Base-by-base conservation (phyloP, 1,140 invertebrate species). In the Chionoecetes opilio region DNA sequence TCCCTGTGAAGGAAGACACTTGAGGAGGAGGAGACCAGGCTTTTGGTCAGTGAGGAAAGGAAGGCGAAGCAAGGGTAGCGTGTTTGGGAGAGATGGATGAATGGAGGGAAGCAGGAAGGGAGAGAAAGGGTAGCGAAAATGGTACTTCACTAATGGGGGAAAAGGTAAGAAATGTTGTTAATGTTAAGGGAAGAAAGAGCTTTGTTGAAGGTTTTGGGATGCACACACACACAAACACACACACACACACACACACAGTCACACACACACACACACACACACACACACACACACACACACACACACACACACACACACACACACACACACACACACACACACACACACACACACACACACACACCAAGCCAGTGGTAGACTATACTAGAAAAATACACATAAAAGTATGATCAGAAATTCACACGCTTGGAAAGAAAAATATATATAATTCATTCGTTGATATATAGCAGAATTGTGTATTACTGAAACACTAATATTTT, bases 271-370 rank as follows among this genome's bases (percentile, higher is more conserved):
- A 75, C 63, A 75, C 63, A 75, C 63, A 75, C 63, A 75, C 63
- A 75, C 63, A 75, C 63, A 75, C 63, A 75, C 63, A 75, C 63
- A 75, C 63, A 75, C 63, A 75, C 63, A 75, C 63, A 75, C 63
- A 75, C 63, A 75, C 63, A 75, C 63, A 75, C 63, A 75, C 63
- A 75, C 63, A 75, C 63, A 75, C 63, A 75, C 63, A 75, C 63
- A 75, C 63, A 75, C 63, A 75, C 63, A 26, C 63, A 26, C 63
- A n/a, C 63, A 26, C 63, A 5, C 21, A 2, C 17, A 63, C 3
- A 63, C 17, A 9, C 21, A 75, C 63, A 75, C 5, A 21, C 21
- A 75, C n/a, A 21, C 11, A 75, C 11, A 75, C 63, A 21, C 11
- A 17, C 46, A 9, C 11, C 0, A 9, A 53, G 46, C 2, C 11